Conservation (phyloP, 2,113 vertebrate species). For the Hoplias malabaricus region DNA sequence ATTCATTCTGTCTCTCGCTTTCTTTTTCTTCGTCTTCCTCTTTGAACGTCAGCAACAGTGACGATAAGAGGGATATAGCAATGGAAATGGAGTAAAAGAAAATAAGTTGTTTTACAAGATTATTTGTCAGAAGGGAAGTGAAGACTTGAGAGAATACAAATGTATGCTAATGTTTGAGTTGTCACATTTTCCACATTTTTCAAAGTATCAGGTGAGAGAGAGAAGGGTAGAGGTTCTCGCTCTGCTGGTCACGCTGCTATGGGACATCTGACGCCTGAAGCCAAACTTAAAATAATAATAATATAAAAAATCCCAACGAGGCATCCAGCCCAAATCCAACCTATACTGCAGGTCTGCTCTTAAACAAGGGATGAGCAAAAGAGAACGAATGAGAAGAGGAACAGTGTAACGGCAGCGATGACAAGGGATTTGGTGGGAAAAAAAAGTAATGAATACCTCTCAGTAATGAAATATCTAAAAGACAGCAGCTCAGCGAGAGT, state of each 20-base stretch:
- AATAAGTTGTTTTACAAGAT: no score
- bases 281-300: slow-evolving; percentile 14
- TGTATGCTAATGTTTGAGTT: no score
- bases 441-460: slow-evolving; percentile 28
- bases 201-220: no score
- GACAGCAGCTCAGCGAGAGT: slow-evolving; percentile 44
- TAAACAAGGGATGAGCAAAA: slow-evolving; percentile 13
- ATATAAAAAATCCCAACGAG: neutral
- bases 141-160: no score
- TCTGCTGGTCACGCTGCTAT: slow-evolving; percentile 10
- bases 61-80: no score
- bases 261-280: neutral
- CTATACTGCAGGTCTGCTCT: neutral
- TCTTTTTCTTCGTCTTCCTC: no score
- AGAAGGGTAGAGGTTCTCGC: neutral
- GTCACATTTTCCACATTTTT: no score
- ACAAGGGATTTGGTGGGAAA: slow-evolving; percentile 24
- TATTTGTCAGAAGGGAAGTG: no score
- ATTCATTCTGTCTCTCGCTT: no score
- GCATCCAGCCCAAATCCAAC: neutral
- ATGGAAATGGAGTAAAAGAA: no score
- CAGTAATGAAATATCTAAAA: slow-evolving; percentile 49
- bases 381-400: neutral
- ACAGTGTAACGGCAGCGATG: slow-evolving; percentile 1
- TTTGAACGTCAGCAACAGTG: no score